phyloP scores from a whole-genome alignment of 2,888 invertebrate species.

The Drosophila paramelanica region DNA sequence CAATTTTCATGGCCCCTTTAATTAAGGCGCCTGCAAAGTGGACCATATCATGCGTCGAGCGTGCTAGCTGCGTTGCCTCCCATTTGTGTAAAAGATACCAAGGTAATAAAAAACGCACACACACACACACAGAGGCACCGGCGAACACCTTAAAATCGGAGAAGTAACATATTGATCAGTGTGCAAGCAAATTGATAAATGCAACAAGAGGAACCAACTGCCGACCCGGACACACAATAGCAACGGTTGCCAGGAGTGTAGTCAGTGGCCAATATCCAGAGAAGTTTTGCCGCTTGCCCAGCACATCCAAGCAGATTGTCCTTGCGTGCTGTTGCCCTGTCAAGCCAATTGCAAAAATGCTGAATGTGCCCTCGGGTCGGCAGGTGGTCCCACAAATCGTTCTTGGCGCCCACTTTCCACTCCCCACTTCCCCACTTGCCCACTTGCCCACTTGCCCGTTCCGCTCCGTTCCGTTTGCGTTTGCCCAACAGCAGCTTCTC shows the following conservation, averaged over 20 bases:
- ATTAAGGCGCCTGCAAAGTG: constrained; percentile 31
- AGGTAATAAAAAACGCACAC: constrained; percentile 43
- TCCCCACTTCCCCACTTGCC: not conserved
- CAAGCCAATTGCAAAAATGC: constrained; percentile 62
- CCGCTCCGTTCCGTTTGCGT: not conserved
- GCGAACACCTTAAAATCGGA: constrained; percentile 20
- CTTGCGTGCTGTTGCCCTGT: constrained; percentile 23
- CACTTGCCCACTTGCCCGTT: no score
- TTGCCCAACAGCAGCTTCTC: constrained; percentile 5
- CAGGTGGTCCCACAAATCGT: constrained; percentile 53
- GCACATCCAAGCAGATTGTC: constrained; percentile 61
- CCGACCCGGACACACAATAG: constrained; percentile 13
- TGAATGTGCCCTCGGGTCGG: constrained; percentile 62
- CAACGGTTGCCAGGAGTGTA: constrained; percentile 20
- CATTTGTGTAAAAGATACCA: not conserved
- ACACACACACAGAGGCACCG: not conserved
- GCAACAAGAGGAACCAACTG: constrained; percentile 38
- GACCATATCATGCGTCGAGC: not conserved
- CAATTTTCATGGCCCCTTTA: constrained; percentile 36
- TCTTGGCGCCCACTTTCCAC: constrained; percentile 1
- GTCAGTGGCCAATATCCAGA: constrained; percentile 1
- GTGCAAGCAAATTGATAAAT: constrained; percentile 76
- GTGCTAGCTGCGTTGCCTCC: not conserved
- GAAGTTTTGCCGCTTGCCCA: constrained; percentile 27
- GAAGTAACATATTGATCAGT: constrained; percentile 61